phyloP scores from a whole-genome alignment of 2,113 vertebrate genomes.

The Vicugna pacos region DNA sequence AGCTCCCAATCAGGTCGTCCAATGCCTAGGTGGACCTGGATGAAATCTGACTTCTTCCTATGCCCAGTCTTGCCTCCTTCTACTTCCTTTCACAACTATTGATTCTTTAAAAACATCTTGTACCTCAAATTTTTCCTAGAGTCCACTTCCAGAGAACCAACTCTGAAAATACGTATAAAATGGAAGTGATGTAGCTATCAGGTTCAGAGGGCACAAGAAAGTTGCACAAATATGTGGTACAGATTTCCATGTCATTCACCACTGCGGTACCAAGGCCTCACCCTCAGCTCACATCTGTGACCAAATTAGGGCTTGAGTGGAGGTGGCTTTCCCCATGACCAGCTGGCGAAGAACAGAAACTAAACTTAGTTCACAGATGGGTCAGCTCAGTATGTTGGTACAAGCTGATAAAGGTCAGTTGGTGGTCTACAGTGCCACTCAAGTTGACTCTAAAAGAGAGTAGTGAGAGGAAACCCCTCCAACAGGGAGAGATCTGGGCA shows the following conservation, averaged over 20 bases:
- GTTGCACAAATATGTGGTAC: background rate
- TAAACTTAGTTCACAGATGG: background rate
- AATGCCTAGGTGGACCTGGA: background rate
- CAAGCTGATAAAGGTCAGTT: background rate
- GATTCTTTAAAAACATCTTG: background rate
- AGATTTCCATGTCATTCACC: background rate
- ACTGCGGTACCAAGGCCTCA: background rate
- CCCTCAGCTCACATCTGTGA: background rate
- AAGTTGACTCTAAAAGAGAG: background rate
- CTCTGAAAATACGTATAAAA: background rate
- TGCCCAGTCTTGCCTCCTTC: background rate
- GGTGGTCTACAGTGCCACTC: background rate
- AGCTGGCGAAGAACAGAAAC: background rate
- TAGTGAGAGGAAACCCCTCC: background rate
- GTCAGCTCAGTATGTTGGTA: background rate
- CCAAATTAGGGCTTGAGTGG: background rate
- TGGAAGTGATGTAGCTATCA: background rate
- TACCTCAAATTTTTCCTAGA: background rate
- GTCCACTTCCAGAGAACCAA: background rate
- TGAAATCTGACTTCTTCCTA: background rate
- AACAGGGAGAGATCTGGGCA: background rate
- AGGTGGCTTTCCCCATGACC: background rate
- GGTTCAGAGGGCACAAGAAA: background rate
- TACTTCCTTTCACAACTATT: background rate
- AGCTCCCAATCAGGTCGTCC: background rate